A percentile compares a stretch with the other conserved stretches of the same genome.
Evolutionary conservation across 2,888 invertebrate genomes (phyloP).

Genomic region (Pyrgus malvae): DNA sequence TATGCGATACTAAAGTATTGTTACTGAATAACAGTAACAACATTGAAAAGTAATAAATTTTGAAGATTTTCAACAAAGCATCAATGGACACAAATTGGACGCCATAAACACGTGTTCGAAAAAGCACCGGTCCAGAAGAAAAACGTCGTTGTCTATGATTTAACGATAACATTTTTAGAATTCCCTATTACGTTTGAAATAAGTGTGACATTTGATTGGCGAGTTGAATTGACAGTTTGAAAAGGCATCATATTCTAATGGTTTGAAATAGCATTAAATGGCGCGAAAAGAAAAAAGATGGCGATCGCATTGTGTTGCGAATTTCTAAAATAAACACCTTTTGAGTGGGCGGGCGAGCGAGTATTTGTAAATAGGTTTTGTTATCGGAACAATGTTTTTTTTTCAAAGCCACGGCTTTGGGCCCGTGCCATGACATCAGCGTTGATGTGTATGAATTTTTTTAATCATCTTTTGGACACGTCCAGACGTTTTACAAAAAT

Average conservation of each 20-base stretch:
- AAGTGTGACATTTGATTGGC: constrained; percentile 42
- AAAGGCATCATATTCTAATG: constrained; percentile 47
- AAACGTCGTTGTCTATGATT: constrained; percentile 23
- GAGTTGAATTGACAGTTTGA: constrained; percentile 38
- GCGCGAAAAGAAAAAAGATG: constrained; percentile 75
- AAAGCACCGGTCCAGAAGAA: constrained; percentile 31
- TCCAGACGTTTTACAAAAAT: not conserved
- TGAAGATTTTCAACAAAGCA: constrained; percentile 51
- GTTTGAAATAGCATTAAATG: constrained; percentile 75
- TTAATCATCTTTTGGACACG: not conserved
- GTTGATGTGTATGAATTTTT: constrained; percentile 36
- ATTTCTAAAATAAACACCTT: constrained; percentile 81
- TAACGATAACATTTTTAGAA: constrained; percentile 1
- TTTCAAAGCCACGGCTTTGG: constrained; percentile 41
- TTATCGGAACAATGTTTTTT: constrained; percentile 59
- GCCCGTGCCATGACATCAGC: constrained; percentile 31
- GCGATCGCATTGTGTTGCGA: constrained; percentile 67
- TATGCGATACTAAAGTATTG: constrained; percentile 4
- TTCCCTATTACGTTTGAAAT: constrained; percentile 27
- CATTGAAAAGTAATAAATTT: constrained; percentile 54
- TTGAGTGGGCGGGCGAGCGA: constrained; percentile 78
- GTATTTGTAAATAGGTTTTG: constrained; percentile 80
- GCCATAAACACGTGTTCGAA: constrained; percentile 70
- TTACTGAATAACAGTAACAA: constrained; percentile 36
- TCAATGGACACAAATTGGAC: constrained; percentile 74